Evolutionary conservation across 2,797 vertebrate species (phyloP), one percentile per base, ranked within the genome.

Genomic region (Coracias cyanogaster): DNA sequence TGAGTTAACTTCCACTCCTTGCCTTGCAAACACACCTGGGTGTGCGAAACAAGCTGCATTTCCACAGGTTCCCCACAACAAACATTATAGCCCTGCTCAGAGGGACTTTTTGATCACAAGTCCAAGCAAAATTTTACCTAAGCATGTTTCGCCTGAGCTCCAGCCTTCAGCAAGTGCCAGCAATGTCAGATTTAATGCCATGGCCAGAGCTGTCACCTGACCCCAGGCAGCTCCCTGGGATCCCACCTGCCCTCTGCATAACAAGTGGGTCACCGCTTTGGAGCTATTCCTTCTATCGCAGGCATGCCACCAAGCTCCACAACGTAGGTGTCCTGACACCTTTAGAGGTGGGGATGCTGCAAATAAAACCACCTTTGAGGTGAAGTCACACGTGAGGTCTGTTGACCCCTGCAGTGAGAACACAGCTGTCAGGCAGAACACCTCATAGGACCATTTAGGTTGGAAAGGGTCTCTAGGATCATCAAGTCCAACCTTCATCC

Each of bases 1-100:
- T 29, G 49, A 25, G n/a, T 15, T 55, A 31, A 2, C n/a, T 29
- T 8, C 62, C 28, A 16, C 17, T 11, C 15, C 28, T 21, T 3
- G 16, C 1, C 20, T 57, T 7, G 12, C 20, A 26, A 54, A 39
- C 1, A 0, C 1, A 10, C 13, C 57, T 45, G 0, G 7, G 18
- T 6, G 29, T 1, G 14, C 3, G 54, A 21, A 43, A 60, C 24
- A 14, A 43, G 25, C 6, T 7, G n/a, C 19, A 15, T n/a, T 64
- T 35, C 62, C 33, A 22, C 33, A 22, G 46, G 14, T 39, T 52
- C 8, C 19, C 41, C 39, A 51, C 45, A 28, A 4, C 31, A 2
- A 14, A 22, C 52, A 5, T 5, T 0, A 20, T 1, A 8, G 10
- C 2, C 45, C 61, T 54, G 31, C 10, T 35, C 62, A 43, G 25